phyloP scores from a whole-genome alignment of 2,888 invertebrate species.

The Eupelmus urozonus region DNA sequence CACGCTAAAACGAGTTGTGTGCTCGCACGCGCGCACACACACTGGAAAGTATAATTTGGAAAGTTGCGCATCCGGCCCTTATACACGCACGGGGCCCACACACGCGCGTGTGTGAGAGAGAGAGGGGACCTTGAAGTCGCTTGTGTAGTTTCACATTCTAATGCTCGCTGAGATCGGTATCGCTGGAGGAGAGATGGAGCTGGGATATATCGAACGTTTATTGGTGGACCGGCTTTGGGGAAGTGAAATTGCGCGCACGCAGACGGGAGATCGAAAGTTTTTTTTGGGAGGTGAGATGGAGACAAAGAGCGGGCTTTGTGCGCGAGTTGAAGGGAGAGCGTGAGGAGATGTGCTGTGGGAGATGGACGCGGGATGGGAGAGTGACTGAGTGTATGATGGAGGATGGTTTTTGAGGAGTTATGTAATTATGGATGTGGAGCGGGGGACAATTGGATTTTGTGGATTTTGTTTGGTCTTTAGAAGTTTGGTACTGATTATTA shows the following conservation, averaged over 20 bases:
- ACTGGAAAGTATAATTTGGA: slow-evolving; percentile 63
- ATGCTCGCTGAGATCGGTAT: slow-evolving; percentile 28
- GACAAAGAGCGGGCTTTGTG: slow-evolving; percentile 23
- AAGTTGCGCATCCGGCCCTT: slow-evolving; percentile 58
- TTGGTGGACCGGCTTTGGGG: background rate
- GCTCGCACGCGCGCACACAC: slow-evolving; percentile 52
- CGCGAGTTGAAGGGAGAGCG: too few species aligned
- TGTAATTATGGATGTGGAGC: too few species aligned
- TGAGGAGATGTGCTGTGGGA: too few species aligned
- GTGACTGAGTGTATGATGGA: too few species aligned
- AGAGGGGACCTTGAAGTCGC: background rate
- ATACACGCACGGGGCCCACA: background rate
- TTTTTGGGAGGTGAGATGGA: background rate
- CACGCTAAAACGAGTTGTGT: slow-evolving; percentile 8
- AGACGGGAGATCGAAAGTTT: slow-evolving; percentile 37
- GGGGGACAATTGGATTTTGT: too few species aligned
- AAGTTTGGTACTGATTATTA: too few species aligned
- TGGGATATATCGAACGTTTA: background rate
- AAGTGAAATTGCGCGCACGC: slow-evolving; percentile 34
- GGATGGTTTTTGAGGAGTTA: background rate
- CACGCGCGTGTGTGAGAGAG: slow-evolving; percentile 7
- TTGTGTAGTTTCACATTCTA: slow-evolving; percentile 45
- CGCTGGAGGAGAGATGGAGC: background rate
- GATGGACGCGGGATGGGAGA: too few species aligned
- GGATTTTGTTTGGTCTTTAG: too few species aligned